phyloP scores from a whole-genome alignment of 2,797 vertebrate genomes.

The Tarsius wallacei region DNA sequence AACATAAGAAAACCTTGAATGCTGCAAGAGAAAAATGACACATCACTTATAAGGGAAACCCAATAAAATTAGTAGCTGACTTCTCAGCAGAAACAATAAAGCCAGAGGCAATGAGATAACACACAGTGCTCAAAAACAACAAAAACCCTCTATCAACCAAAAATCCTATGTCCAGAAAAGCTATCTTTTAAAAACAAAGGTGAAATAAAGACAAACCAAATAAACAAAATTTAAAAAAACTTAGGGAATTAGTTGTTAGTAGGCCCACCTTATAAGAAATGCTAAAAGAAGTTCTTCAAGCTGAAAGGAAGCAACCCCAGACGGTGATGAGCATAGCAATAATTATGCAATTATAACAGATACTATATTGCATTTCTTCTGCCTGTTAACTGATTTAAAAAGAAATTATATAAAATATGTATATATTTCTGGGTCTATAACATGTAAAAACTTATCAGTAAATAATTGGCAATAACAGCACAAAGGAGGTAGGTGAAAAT shows the following conservation, averaged over 20 bases:
- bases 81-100: background rate
- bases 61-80: background rate
- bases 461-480: constrained; percentile 14
- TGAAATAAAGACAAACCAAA: background rate
- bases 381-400: background rate
- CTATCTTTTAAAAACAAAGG: background rate
- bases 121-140: background rate
- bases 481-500: background rate
- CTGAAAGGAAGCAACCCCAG: background rate
- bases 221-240: background rate
- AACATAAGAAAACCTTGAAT: background rate
- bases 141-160: background rate
- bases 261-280: background rate
- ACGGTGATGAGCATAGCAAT: background rate
- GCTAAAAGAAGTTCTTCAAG: background rate
- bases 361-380: background rate
- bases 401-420: constrained; percentile 28
- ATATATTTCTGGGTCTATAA: background rate
- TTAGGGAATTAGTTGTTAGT: background rate
- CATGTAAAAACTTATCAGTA: background rate
- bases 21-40: background rate
- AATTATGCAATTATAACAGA: background rate
- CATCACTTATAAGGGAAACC: background rate
- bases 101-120: background rate
- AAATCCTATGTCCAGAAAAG: background rate